Percentiles rank a stretch among this genome's conserved stretches.
phyloP scores from a whole-genome alignment of 2,113 vertebrate species.

The Pithys albifrons region DNA sequence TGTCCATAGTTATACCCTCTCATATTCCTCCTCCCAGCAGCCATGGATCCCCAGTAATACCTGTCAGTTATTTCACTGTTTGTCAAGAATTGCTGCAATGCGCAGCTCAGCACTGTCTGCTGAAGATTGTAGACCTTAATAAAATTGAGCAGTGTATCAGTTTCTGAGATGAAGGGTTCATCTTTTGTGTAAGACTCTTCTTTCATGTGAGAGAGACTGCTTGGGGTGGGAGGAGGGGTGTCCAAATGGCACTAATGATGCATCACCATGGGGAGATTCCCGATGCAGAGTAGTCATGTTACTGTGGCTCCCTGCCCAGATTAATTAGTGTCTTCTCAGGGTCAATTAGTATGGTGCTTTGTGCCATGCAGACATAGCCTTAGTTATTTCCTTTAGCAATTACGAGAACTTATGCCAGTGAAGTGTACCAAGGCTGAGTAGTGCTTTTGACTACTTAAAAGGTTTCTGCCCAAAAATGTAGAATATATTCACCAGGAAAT shows the following conservation, averaged over 20 bases:
- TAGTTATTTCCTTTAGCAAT: background rate
- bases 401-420: background rate
- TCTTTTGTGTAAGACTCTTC: too few relatives aligned
- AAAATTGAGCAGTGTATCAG: background rate
- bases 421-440: background rate
- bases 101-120: background rate
- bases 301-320: background rate
- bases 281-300: background rate
- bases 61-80: accelerated
- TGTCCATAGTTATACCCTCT: background rate
- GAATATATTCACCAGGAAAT: background rate
- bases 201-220: background rate
- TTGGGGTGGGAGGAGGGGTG: too few relatives aligned
- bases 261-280: background rate
- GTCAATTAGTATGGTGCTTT: constrained; percentile 21
- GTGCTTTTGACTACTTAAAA: background rate
- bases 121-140: background rate
- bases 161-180: background rate
- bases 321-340: constrained; percentile 21
- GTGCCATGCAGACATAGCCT: background rate
- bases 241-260: accelerated
- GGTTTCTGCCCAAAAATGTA: background rate
- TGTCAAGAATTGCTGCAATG: background rate
- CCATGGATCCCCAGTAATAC: background rate
- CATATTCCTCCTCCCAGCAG: background rate